phyloP scores from a whole-genome alignment of 2,888 invertebrate species.

The Ceramica pisi region DNA sequence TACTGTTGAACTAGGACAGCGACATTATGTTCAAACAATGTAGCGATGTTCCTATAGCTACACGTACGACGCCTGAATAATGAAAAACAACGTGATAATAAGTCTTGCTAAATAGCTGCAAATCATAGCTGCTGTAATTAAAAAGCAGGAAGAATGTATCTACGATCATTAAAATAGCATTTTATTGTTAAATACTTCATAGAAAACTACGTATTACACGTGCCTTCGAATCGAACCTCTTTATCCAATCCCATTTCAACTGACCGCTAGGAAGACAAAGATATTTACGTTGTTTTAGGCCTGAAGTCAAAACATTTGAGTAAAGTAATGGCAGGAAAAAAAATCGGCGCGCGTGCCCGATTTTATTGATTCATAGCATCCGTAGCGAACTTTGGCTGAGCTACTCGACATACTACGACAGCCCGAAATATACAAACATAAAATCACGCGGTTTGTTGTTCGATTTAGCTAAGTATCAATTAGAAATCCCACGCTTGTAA shows the following conservation, averaged over 20 bases:
- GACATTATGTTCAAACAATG: constrained; percentile 42
- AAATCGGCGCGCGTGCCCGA: constrained; percentile 8
- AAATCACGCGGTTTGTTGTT: constrained; percentile 33
- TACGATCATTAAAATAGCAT: constrained; percentile 7
- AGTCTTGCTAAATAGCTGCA: background rate
- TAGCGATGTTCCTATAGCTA: constrained; percentile 16
- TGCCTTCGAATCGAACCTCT: background rate
- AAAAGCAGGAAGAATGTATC: constrained; percentile 17
- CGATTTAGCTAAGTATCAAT: constrained; percentile 26
- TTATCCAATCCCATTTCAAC: constrained; percentile 12
- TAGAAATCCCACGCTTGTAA: constrained; percentile 14
- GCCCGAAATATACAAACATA: constrained; percentile 17
- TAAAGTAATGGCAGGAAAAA: constrained; percentile 29
- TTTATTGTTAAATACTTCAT: constrained; percentile 26
- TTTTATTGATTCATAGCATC: constrained; percentile 44
- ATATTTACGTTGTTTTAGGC: constrained; percentile 10
- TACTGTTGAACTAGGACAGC: too few relatives aligned
- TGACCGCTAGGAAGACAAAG: constrained; percentile 11
- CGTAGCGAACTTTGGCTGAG: constrained; percentile 17
- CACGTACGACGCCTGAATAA: constrained; percentile 16
- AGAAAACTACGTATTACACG: constrained; percentile 10
- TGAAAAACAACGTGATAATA: constrained; percentile 17
- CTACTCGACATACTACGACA: constrained; percentile 19
- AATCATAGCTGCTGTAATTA: constrained; percentile 16
- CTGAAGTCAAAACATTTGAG: constrained; percentile 28